A percentile compares a stretch with the other conserved stretches of the same genome.
These are phyloP conservation scores for Vanessa atalanta DNA, from an alignment of 1,140 invertebrate species.

Conservation along the genomic window DNA sequence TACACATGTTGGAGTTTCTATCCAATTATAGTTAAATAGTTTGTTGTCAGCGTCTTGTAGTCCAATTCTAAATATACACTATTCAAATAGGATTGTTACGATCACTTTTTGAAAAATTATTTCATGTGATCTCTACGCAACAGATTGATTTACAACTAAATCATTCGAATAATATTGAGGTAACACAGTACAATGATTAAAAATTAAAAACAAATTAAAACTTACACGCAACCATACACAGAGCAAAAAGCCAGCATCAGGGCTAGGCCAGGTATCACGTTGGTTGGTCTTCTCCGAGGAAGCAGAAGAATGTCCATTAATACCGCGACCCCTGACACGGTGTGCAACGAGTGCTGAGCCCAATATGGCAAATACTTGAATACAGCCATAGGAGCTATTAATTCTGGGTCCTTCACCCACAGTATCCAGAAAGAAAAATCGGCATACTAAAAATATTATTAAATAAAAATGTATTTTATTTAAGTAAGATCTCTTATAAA, in stretches of 20 bases:
- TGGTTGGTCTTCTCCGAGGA: constrained; percentile 43
- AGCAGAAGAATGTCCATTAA: constrained; percentile 47
- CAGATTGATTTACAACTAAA: too few relatives aligned
- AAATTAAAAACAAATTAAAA: neutral
- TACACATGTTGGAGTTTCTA: too few relatives aligned
- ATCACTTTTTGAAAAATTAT: too few relatives aligned
- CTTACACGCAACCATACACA: constrained; percentile 47
- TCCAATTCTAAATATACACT: too few relatives aligned
- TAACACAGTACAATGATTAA: neutral
- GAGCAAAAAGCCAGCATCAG: constrained; percentile 40
- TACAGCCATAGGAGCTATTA: constrained; percentile 47
- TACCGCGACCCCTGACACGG: constrained; percentile 44
- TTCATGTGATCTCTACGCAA: too few relatives aligned
- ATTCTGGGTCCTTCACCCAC: constrained; percentile 36
- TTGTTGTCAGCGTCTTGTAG: too few relatives aligned
- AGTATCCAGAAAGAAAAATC: constrained; percentile 51
- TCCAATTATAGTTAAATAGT: too few relatives aligned
- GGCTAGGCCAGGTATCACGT: constrained; percentile 28
- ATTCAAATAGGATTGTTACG: too few relatives aligned
- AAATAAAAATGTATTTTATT: constrained; percentile 1
- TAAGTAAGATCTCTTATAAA: neutral
- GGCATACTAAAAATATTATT: constrained; percentile 43
- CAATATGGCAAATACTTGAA: constrained; percentile 50
- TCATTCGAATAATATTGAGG: neutral
- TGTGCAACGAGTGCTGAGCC: constrained; percentile 54